Base-by-base conservation (phyloP, 30 jellyfish, hydroid and myxozoan species). In the Sanderia malayensis region DNA sequence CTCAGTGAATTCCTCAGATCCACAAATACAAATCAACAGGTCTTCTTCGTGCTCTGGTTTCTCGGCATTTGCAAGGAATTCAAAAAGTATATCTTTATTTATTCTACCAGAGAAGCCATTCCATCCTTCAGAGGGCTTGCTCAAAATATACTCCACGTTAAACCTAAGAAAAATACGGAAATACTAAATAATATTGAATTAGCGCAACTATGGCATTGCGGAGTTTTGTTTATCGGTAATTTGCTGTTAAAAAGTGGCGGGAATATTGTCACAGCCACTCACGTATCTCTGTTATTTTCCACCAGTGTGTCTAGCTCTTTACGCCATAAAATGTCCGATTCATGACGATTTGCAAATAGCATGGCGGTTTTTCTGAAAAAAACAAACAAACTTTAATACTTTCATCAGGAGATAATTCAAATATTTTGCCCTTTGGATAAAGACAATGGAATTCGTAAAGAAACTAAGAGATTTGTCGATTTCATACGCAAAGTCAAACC, bases 101-200 rank as follows among this genome's bases (percentile, higher is more conserved):
- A 90, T 79, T 70, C 95, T 62, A 0, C 98, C 98, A 11, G 64
- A 49, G 0, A 83, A 46, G 52, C 98, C 95, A 7, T 41, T 34
- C 98, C 98, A 90, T 1, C 34, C 45, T 2, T 45, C 87, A 61
- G 90, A 45, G 0, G 98, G 96, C 29, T 59, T 19, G 58, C 98
- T 90, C 33, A 90, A 81, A 19, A 90, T 66, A 80, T 90, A 83
- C 18, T 74, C 34, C 15, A 84, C 89, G 4, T 33, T 32, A 2
- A 90, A 69, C 82, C 98, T 90, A 58, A 1, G 28, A 2, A 55
- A 33, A 21, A 21, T 57, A 37, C 1, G 44, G 13, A 71, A 49
- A n/a, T n/a, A n/a, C n/a, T n/a, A n/a, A n/a, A n/a, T n/a, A n/a
- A n/a, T n/a, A n/a, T n/a, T n/a, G n/a, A n/a, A n/a, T n/a, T n/a